Evolutionary conservation across 2,797 vertebrate species (phyloP).

Genomic region (Synaphobranchus kaupii): DNA sequence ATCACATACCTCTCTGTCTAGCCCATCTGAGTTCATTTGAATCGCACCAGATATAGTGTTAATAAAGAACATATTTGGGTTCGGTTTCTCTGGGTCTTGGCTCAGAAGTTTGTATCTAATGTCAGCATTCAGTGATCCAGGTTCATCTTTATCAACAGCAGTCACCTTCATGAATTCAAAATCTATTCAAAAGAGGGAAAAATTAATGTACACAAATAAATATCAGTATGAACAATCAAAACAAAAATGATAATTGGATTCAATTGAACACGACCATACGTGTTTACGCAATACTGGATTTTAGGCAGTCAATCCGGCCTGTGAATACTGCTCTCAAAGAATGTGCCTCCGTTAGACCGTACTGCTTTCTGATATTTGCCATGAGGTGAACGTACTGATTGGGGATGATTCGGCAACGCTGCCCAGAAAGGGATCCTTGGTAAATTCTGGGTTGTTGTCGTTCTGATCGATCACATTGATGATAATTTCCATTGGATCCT

Average conservation of each 20-base stretch:
- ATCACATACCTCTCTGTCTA: constrained; percentile 81
- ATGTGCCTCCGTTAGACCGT: background rate
- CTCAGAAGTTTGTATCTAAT: constrained; percentile 72
- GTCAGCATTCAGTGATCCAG: constrained; percentile 62
- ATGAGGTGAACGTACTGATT: constrained; percentile 62
- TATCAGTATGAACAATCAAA: background rate
- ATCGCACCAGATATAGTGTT: constrained; percentile 71
- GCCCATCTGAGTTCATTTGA: constrained; percentile 63
- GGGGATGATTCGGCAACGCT: constrained; percentile 74
- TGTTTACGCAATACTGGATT: background rate
- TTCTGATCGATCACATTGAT: constrained; percentile 82
- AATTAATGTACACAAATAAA: background rate
- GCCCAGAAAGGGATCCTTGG: constrained; percentile 69
- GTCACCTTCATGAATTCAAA: constrained; percentile 75
- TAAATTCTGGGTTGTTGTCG: constrained; percentile 84
- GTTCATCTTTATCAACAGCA: constrained; percentile 76
- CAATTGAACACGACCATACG: background rate
- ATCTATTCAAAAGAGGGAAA: constrained; percentile 60
- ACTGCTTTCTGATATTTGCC: background rate
- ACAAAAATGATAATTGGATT: background rate
- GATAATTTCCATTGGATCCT: constrained; percentile 78
- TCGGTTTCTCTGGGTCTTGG: constrained; percentile 62
- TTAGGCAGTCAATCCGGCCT: background rate
- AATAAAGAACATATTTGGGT: constrained; percentile 71
- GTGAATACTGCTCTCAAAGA: background rate